A percentile compares a stretch with the other conserved stretches of the same genome.
Conservation (phyloP, 1,140 invertebrate species). For the Lepidurus couesii region DNA sequence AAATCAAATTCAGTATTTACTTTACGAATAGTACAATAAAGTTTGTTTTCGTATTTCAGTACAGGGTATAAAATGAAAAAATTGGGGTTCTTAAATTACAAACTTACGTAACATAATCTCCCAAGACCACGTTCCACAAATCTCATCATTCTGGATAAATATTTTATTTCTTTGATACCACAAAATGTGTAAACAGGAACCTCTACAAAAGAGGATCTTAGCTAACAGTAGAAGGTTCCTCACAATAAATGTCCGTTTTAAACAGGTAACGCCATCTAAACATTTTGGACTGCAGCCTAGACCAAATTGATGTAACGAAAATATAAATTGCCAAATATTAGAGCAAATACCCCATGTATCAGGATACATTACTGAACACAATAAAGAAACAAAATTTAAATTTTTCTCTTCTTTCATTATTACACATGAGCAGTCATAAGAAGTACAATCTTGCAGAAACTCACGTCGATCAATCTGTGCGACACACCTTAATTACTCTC, state of each 20-base stretch:
- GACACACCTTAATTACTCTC: neutral
- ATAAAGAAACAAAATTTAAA: neutral
- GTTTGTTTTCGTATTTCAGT: too few relatives aligned
- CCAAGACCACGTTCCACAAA: constrained; percentile 14
- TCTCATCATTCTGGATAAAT: neutral
- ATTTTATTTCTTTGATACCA: neutral
- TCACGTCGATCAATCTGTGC: neutral
- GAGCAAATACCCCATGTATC: too few relatives aligned
- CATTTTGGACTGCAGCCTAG: too few relatives aligned
- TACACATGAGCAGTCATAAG: neutral
- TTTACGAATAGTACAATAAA: too few relatives aligned
- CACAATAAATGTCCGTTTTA: neutral
- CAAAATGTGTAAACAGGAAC: neutral
- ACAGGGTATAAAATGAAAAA: too few relatives aligned
- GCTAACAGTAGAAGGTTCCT: neutral
- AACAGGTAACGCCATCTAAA: neutral
- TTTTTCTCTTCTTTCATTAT: neutral
- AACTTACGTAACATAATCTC: neutral
- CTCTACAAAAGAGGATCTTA: neutral
- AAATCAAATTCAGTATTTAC: neutral
- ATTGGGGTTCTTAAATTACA: too few relatives aligned
- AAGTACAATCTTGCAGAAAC: neutral
- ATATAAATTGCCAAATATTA: too few relatives aligned
- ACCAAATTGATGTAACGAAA: too few relatives aligned
- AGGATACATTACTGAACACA: too few relatives aligned